Base-by-base conservation (phyloP, 2,113 vertebrate species). In the Eonycteris spelaea region DNA sequence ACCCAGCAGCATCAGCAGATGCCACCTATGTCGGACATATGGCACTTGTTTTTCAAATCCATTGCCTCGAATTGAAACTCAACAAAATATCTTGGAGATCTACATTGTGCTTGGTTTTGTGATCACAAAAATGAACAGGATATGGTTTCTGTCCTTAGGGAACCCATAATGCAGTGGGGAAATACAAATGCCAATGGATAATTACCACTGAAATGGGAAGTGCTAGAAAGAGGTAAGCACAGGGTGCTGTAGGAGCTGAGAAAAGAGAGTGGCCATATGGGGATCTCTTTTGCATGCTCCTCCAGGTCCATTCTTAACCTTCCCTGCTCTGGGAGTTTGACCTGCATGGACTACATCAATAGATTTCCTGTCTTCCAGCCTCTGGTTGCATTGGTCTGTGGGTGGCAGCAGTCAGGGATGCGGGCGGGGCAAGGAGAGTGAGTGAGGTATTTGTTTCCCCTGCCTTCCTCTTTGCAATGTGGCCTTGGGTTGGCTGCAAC, bases 41-140 rank as follows among this genome's bases (percentile, higher is more conserved):
- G 97, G 78, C 18, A 51, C 86, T 96, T 96, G 38, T 88, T 96
- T 96, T 97, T 95, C 74, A 86, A 95, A 97, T 95, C 61, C 22
- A 8, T 94, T 96, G 71, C 80, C 80, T 95, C 22, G 57, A 80
- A 90, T 95, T 19, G 78, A 97, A 97, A 93, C 89, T 91, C 91
- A 95, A 85, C 80, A 96, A 53, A 91, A 88, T 87, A 85, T 96
- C 55, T 82, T 78, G 80, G 63, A 78, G 38, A 77, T 86, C 43
- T 78, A 77, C 10, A n/a, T 19, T 51, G 28, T 91, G 33, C 33
- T 85, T 96, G 55, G 24, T 86, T 96, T 91, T 86, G 55, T 78
- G 78, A 73, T 43, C 33, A 28, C 4, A 51, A 71, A 82, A 94
- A 35, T 67, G 18, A 94, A 75, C 22, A 59, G 45, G 33, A 30